Evolutionary conservation across 2,113 vertebrate species (phyloP).

Genomic region (Myrmecobius fasciatus): DNA sequence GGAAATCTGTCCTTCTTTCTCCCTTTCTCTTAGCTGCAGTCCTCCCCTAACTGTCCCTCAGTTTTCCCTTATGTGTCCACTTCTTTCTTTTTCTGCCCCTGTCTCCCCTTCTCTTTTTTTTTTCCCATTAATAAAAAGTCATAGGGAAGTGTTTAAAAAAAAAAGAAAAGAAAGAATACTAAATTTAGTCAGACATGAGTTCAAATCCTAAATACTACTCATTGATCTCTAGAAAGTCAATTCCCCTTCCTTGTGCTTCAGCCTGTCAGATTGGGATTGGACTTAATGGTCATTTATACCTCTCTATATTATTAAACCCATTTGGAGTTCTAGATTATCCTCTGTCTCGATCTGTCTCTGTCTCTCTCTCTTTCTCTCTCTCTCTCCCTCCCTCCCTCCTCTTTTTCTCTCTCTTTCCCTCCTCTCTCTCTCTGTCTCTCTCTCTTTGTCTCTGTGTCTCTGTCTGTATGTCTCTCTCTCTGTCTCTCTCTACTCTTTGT

Average conservation of each 20-base stretch:
- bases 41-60: background rate
- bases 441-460: too few species aligned
- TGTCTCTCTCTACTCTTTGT: too few species aligned
- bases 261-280: background rate
- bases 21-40: background rate
- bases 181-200: background rate
- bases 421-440: fast-evolving
- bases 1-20: background rate
- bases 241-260: background rate
- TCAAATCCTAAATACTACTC: background rate
- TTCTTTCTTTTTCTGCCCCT: background rate
- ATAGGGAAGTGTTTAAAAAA: background rate
- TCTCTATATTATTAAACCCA: background rate
- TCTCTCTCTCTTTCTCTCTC: background rate
- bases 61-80: background rate
- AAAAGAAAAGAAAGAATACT: background rate
- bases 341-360: too few species aligned
- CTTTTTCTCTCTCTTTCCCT: background rate
- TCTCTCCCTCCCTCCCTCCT: too few species aligned
- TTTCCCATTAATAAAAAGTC: background rate
- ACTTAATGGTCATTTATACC: background rate
- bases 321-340: background rate
- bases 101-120: too few species aligned
- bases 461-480: background rate
- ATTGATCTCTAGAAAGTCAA: background rate